Evolutionary conservation across 1,140 invertebrate genomes (phyloP), one percentile per base, ranked within the genome.

Genomic region (Formica selysi): DNA sequence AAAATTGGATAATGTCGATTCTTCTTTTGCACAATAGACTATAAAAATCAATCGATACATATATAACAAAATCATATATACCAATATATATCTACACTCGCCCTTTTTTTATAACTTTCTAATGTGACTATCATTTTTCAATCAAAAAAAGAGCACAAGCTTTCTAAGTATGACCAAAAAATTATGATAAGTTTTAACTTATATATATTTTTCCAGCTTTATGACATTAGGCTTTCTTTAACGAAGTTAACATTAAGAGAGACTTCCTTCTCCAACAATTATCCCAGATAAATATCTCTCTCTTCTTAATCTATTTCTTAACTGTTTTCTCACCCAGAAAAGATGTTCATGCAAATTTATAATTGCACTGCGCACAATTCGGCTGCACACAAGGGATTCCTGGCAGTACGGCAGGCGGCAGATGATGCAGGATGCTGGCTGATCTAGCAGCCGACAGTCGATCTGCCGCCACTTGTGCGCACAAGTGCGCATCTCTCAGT

Each of bases 321-420:
- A 44, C 38, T 44, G 16, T 10, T 41, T n/a, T 26, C 36, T 59
- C 51, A 8, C 44, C 8, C 7, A 19, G 62, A 68, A 10, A 70
- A 61, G 13, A 44, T 0, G 13, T 59, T 92, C 61, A 94, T 8
- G 92, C 76, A 65, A 93, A 93, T 76, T 94, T 95, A 48, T 93
- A 95, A 41, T 36, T 78, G 22, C 92, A 93, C 86, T 95, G 89
- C 84, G 90, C 74, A 73, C 95, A 95, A 85, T 95, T 95, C 1
- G 95, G 94, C 22, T 94, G 94, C 2, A 94, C 83, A 70, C 95
- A 95, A 22, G 93, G 92, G 48, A 95, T 91, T 1, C 92, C 91
- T 2, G 95, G 92, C 0, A 95, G 76, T 0, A 95, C 85, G 7
- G 94, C 41, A 8, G 94, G 92, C 2, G 94, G 94, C 41, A 95